Evolutionary conservation across 1,140 invertebrate species (phyloP), one percentile per base, ranked within the genome.

Genomic region (Sitobion miscanthi): DNA sequence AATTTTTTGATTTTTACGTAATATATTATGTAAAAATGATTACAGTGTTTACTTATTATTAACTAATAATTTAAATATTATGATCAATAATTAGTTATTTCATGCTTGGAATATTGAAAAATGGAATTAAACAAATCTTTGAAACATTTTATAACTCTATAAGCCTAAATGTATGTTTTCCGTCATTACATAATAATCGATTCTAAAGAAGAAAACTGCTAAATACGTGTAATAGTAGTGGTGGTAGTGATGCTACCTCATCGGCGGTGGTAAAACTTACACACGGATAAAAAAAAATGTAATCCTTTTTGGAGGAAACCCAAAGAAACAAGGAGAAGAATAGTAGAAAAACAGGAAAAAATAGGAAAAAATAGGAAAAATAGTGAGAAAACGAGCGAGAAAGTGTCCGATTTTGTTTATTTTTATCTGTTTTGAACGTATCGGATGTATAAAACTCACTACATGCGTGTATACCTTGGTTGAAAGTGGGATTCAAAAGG

Each of bases 401-500:
- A 25, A 69, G 14, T 77, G 30, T 30, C 7, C 1, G 6, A 54
- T 82, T 45, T 82, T 52, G 49, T 90, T 90, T 42, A 21, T 23
- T 91, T 77, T 17, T 21, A 21, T 69, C 47, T 23, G 23, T 35
- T 49, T 82, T 38, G 0, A 92, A 52, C 62, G n/a, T 83, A 83
- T 83, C 20, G 77, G 38, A 49, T 92, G 47, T 82, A 49, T 23
- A 25, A 52, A 92, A 52, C 77, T 49, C 6, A 21, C 38, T 35
- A 21, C n/a, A 21, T 23, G 45, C 90, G n/a, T 83, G 90, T 82
- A 8, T 49, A 38, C 90, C 57, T 83, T 82, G 45, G 69, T 49
- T 47, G 25, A 21, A 92, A 92, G n/a, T 38, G 38, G 77, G n/a
- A 92, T 92, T 82, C 38, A 77, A 91, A 47, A 25, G 54, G 35